Evolutionary conservation across 2,797 vertebrate genomes (phyloP).

Genomic region (Thalassophryne amazonica): DNA sequence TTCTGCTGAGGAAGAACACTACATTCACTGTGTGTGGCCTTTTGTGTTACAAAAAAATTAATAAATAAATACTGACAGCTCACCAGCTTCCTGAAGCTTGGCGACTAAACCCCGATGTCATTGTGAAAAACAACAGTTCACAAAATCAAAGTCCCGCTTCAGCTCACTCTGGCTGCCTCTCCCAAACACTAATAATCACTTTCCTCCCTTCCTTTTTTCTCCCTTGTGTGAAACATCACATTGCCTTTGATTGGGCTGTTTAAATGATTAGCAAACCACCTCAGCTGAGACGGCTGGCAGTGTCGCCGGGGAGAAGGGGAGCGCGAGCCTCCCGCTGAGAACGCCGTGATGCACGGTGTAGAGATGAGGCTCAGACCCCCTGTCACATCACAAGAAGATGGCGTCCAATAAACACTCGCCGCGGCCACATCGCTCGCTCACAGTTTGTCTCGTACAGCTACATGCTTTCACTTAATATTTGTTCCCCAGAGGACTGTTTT

Average conservation of each 20-base stretch:
- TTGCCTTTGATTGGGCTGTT: constrained; percentile 84
- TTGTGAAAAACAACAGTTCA: constrained; percentile 68
- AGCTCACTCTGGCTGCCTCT: constrained; percentile 75
- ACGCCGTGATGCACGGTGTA: constrained; percentile 40
- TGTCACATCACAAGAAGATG: constrained; percentile 77
- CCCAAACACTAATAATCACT: constrained; percentile 82
- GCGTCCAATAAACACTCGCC: constrained; percentile 62
- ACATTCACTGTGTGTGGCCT: constrained; percentile 36
- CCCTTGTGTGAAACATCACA: constrained; percentile 74
- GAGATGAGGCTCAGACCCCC: constrained; percentile 68
- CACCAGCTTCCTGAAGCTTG: constrained; percentile 63
- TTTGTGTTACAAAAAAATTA: constrained; percentile 7
- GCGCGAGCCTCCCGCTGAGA: constrained; percentile 72
- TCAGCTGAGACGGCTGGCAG: constrained; percentile 69
- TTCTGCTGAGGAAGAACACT: constrained; percentile 19
- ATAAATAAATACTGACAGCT: constrained; percentile 58
- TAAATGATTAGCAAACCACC: constrained; percentile 83
- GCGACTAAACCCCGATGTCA: constrained; percentile 66
- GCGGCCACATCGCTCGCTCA: constrained; percentile 48
- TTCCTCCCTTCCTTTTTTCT: constrained; percentile 73
- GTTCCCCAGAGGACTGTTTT: constrained; percentile 60
- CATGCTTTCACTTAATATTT: constrained; percentile 67
- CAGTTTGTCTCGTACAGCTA: constrained; percentile 63
- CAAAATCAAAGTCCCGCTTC: constrained; percentile 80
- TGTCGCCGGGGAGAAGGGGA: constrained; percentile 59